phyloP scores from a whole-genome alignment of 53 echinoderm and acorn worm genomes.

The Zoroaster sp. region DNA sequence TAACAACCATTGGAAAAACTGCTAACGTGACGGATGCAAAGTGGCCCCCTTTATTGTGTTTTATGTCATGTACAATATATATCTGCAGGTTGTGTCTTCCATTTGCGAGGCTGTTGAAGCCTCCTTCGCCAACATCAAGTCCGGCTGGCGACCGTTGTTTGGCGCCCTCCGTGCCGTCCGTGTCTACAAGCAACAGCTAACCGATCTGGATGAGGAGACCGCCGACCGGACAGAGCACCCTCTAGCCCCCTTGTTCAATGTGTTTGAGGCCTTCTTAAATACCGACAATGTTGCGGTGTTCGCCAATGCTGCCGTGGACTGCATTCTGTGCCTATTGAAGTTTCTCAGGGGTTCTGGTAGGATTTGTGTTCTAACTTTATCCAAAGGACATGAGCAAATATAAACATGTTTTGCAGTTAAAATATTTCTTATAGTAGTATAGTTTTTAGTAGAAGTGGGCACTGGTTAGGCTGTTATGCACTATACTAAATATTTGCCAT shows the following conservation, averaged over 20 bases:
- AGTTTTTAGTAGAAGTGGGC: no score
- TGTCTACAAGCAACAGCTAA: constrained; percentile 46
- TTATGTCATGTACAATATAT: no score
- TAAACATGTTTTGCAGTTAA: background rate
- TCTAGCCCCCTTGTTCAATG: constrained; percentile 91
- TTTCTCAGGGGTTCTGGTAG: constrained; percentile 89
- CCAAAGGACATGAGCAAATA: no score
- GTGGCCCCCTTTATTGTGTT: no score
- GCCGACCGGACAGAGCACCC: constrained; percentile 87
- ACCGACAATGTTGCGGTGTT: constrained; percentile 97
- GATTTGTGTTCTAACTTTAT: no score
- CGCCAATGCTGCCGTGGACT: constrained; percentile 98
- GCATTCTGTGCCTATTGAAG: constrained; percentile 95
- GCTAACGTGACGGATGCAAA: no score
- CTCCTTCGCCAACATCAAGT: constrained; percentile 92
- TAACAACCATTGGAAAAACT: no score
- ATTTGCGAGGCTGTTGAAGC: constrained; percentile 95
- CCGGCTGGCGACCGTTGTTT: constrained; percentile 99
- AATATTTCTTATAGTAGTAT: no score
- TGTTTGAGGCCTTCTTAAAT: constrained; percentile 98
- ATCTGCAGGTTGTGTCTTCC: constrained; percentile 86
- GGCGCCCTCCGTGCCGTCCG: constrained; percentile 96
- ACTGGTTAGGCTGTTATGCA: no score
- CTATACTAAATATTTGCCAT: no score
- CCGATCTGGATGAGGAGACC: constrained; percentile 4